Evolutionary conservation across 2,113 vertebrate species (phyloP).

Genomic region (Austrofundulus limnaeus): DNA sequence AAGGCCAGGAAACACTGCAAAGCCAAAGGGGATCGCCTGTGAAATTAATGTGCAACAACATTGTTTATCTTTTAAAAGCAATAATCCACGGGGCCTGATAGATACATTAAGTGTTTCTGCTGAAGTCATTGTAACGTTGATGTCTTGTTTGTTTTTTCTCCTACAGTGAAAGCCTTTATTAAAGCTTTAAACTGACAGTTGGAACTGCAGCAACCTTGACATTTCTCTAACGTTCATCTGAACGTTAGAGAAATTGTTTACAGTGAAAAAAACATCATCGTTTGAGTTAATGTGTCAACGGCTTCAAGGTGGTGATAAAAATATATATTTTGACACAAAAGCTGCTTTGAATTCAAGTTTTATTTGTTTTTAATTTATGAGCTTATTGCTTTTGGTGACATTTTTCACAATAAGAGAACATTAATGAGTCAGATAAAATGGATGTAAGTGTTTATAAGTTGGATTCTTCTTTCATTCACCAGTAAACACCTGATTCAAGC

Average conservation of each 20-base stretch:
- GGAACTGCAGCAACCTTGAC: neutral
- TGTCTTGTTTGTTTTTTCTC: neutral
- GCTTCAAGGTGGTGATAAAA: neutral
- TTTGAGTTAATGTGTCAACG: neutral
- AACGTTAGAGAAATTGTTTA: neutral
- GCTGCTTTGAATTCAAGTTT: neutral
- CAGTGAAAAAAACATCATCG: neutral
- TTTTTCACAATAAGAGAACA: neutral
- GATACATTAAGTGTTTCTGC: conserved; percentile 2
- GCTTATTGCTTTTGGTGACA: too few relatives aligned
- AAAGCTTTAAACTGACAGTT: conserved; percentile 32
- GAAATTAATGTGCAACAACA: conserved; percentile 19
- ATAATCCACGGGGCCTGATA: neutral
- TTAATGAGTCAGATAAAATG: too few relatives aligned
- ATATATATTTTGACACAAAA: neutral
- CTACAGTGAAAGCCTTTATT: neutral
- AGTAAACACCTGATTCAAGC: too few relatives aligned
- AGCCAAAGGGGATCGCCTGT: conserved; percentile 1
- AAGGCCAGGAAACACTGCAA: conserved; percentile 8
- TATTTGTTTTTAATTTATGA: neutral
- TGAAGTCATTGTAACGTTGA: neutral
- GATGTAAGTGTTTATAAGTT: too few relatives aligned
- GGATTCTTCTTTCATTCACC: too few relatives aligned
- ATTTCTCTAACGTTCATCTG: conserved; percentile 1
- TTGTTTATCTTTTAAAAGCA: conserved; percentile 9